Evolutionary conservation across 2,888 invertebrate species (phyloP).

Genomic region (Fragum fragum): DNA sequence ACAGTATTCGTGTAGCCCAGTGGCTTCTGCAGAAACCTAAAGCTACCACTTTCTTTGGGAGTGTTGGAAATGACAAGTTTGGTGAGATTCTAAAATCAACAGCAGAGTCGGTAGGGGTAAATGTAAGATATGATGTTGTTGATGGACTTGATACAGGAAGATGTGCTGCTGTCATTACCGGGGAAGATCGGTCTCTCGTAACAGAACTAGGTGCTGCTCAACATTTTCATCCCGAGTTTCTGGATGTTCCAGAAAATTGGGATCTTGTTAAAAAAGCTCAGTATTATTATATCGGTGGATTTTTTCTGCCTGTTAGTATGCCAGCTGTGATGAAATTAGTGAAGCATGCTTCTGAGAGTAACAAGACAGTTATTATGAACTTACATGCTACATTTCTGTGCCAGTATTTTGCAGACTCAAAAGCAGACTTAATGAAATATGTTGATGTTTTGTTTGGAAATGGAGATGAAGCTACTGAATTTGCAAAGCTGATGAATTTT

Average conservation of each 20-base stretch:
- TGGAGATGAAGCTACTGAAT: constrained; percentile 90
- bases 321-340: constrained; percentile 94
- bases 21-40: constrained; percentile 95
- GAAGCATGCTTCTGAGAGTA: constrained; percentile 91
- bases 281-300: constrained; percentile 97
- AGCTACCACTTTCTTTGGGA: constrained; percentile 96
- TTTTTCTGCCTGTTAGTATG: constrained; percentile 98
- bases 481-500: constrained; percentile 76
- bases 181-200: constrained; percentile 94
- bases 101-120: constrained; percentile 93
- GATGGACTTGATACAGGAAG: constrained; percentile 92
- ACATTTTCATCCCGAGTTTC: constrained; percentile 92
- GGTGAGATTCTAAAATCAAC: constrained; percentile 93
- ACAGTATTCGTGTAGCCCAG: constrained; percentile 95
- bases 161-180: constrained; percentile 97
- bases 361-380: constrained; percentile 96
- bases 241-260: constrained; percentile 92
- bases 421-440: constrained; percentile 94
- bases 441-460: constrained; percentile 98
- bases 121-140: constrained; percentile 94
- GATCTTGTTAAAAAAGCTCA: constrained; percentile 92
- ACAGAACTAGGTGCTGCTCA: constrained; percentile 98
- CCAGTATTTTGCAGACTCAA: constrained; percentile 93
- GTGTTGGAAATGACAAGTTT: constrained; percentile 96
- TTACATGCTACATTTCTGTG: constrained; percentile 98